Evolutionary conservation across 2,113 vertebrate genomes (phyloP).

Genomic region (Mustela lutreola): DNA sequence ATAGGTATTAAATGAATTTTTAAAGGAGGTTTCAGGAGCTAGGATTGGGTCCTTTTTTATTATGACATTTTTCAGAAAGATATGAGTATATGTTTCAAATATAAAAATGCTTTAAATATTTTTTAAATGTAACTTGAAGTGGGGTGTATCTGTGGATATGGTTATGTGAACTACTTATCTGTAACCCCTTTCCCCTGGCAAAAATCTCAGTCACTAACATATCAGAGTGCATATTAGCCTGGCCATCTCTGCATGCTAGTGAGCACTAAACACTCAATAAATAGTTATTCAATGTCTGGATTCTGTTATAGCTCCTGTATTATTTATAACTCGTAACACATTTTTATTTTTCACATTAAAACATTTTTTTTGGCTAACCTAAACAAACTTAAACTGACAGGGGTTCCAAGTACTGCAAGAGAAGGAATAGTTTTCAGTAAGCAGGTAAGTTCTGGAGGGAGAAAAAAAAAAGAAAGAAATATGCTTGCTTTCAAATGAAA

Average conservation of each 20-base stretch:
- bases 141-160: rapidly evolving
- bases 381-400: slow-evolving; percentile 46
- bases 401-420: slow-evolving; percentile 13
- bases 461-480: neutral
- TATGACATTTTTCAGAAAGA: neutral
- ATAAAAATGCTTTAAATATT: neutral
- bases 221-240: neutral
- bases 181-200: neutral
- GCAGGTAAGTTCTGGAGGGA: neutral
- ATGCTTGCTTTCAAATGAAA: slow-evolving; percentile 3
- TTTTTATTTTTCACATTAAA: slow-evolving; percentile 33
- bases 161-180: neutral
- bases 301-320: neutral
- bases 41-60: neutral
- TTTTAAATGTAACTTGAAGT: slow-evolving; percentile 6
- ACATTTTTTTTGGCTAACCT: slow-evolving; percentile 25
- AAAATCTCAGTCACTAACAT: neutral
- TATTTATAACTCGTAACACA: slow-evolving; percentile 38
- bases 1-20: slow-evolving; percentile 8
- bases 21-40: neutral
- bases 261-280: neutral
- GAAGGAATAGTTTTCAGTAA: slow-evolving; percentile 26
- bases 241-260: neutral
- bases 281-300: neutral
- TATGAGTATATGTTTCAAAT: slow-evolving; percentile 8